These are phyloP conservation scores for Chrysodeixis includens DNA, from an alignment of 2,888 invertebrate genomes.

Conservation along the genomic window DNA sequence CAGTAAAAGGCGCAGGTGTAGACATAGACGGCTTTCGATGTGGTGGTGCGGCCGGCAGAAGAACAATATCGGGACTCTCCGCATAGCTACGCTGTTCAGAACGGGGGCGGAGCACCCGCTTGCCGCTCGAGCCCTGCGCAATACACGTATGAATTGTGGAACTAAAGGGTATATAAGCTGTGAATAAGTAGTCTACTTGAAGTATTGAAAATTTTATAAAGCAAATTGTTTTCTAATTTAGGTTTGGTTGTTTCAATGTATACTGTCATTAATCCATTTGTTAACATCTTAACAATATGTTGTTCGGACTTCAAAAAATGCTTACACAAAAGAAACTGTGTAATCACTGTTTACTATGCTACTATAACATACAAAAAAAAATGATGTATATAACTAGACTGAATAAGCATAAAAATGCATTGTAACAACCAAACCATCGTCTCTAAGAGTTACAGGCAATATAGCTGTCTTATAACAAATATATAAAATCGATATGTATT, in stretches of 20 bases:
- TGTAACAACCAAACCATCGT: not conserved
- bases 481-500: not conserved
- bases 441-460: not conserved
- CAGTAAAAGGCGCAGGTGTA: conserved; percentile 76
- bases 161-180: not conserved
- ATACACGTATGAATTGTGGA: not conserved
- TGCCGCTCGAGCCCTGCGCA: conserved; percentile 80
- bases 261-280: no score
- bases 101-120: conserved; percentile 94
- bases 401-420: no score
- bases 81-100: conserved; percentile 96
- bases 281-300: no score
- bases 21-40: conserved; percentile 77
- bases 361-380: no score
- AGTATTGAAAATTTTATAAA: not conserved
- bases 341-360: no score
- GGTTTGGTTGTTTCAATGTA: not conserved
- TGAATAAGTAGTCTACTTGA: no score
- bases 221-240: not conserved
- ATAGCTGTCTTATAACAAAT: not conserved
- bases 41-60: conserved; percentile 89
- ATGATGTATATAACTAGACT: no score
- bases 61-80: conserved; percentile 93
- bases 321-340: no score
- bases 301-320: no score